Conservation (phyloP, 1,140 invertebrate genomes). For the Euwallacea fornicatus region DNA sequence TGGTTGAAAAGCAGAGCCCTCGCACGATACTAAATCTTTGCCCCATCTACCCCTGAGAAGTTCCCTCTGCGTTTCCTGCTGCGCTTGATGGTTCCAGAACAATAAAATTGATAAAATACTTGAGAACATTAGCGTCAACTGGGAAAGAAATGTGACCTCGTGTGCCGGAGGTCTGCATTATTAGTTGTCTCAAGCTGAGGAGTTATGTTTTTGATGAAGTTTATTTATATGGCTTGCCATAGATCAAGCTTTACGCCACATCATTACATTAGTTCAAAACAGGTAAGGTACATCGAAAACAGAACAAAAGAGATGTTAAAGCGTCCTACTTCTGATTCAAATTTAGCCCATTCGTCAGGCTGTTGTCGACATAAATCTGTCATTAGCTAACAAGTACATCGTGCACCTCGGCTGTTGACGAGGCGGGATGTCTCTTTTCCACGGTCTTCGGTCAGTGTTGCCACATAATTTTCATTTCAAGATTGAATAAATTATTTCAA, state of each 20-base stretch:
- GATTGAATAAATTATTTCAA: too few species aligned
- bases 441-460: neutral
- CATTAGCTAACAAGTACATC: slow-evolving; percentile 44
- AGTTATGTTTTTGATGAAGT: slow-evolving; percentile 4
- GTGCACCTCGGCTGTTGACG: slow-evolving; percentile 28
- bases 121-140: slow-evolving; percentile 50
- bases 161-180: slow-evolving; percentile 50
- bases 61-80: slow-evolving; percentile 17
- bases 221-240: too few species aligned
- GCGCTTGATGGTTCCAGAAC: slow-evolving; percentile 46
- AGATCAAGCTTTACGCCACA: too few species aligned
- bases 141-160: slow-evolving; percentile 47
- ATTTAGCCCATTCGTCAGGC: slow-evolving; percentile 45
- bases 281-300: neutral
- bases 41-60: neutral
- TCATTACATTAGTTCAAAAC: too few species aligned
- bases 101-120: slow-evolving; percentile 54
- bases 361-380: slow-evolving; percentile 55
- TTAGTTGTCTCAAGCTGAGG: slow-evolving; percentile 41
- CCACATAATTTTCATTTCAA: neutral
- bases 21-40: slow-evolving; percentile 10
- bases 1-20: slow-evolving; percentile 10
- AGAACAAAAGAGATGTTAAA: neutral
- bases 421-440: slow-evolving; percentile 45
- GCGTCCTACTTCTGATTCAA: slow-evolving; percentile 18